Evolutionary conservation across 1,140 invertebrate species (phyloP).

Genomic region (Leptinotarsa lineolata): DNA sequence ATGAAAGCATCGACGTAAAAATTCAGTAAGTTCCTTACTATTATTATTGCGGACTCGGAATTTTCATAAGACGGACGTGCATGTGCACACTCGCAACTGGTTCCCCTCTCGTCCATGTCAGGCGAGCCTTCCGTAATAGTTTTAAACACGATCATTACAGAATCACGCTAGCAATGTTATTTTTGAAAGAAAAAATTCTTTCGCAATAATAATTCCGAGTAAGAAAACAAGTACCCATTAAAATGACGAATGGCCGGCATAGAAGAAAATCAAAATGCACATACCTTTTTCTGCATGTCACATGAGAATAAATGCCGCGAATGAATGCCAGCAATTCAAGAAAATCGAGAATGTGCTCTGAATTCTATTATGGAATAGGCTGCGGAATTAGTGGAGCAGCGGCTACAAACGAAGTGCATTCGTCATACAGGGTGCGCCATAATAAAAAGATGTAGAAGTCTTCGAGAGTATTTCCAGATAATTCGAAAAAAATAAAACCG

Average conservation of each 20-base stretch:
- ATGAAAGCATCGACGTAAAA: not conserved
- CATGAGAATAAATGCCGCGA: constrained; percentile 30
- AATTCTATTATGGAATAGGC: constrained; percentile 34
- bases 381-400: not conserved
- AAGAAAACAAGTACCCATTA: constrained; percentile 45
- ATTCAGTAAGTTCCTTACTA: not conserved
- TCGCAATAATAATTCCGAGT: constrained; percentile 41
- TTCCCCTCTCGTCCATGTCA: not conserved
- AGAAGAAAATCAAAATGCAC: constrained; percentile 48
- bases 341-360: constrained; percentile 38
- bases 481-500: too few species aligned
- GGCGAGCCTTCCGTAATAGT: constrained; percentile 12
- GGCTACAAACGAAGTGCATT: not conserved
- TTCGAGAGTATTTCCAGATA: too few species aligned
- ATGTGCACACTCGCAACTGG: constrained; percentile 1
- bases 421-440: too few species aligned
- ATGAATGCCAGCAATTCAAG: constrained; percentile 38
- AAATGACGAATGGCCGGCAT: constrained; percentile 43
- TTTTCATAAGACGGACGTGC: constrained; percentile 13
- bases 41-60: constrained; percentile 1
- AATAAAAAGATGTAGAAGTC: too few species aligned
- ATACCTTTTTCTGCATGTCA: constrained; percentile 44
- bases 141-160: constrained; percentile 35
- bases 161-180: constrained; percentile 41
- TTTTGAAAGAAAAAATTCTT: constrained; percentile 32